Evolutionary conservation across 2,888 invertebrate species (phyloP).

Genomic region (Zhuqinia jingwanae): DNA sequence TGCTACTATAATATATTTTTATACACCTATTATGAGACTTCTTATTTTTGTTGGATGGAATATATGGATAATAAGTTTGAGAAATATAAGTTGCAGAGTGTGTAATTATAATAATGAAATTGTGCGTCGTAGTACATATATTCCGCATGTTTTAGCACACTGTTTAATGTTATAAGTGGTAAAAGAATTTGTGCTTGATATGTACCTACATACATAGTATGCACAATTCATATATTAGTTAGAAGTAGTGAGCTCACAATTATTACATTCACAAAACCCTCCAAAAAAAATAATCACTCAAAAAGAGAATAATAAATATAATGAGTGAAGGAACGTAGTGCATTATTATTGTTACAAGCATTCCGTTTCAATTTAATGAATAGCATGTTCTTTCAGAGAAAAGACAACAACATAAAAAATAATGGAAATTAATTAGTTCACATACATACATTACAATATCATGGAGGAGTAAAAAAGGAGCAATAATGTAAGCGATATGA

Average conservation of each 20-base stretch:
- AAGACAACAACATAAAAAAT: slow-evolving; percentile 59
- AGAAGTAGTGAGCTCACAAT: too few species aligned
- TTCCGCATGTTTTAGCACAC: slow-evolving; percentile 36
- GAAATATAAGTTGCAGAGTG: too few species aligned
- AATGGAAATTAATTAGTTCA: slow-evolving; percentile 68
- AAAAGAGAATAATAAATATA: slow-evolving; percentile 33
- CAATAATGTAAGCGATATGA: too few species aligned
- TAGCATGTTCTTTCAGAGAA: slow-evolving; percentile 55
- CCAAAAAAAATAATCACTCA: slow-evolving; percentile 54
- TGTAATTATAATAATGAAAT: too few species aligned
- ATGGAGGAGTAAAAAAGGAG: too few species aligned
- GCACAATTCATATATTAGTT: too few species aligned
- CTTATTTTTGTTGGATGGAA: too few species aligned
- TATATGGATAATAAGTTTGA: too few species aligned
- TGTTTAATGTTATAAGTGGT: neutral
- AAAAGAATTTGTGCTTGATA: neutral
- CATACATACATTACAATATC: neutral
- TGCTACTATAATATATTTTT: neutral
- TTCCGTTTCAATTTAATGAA: slow-evolving; percentile 66
- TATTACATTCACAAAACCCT: slow-evolving; percentile 6
- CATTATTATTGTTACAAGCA: slow-evolving; percentile 47
- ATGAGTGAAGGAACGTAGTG: slow-evolving; percentile 32
- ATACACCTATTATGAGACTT: too few species aligned
- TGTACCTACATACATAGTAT: too few species aligned
- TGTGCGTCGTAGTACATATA: too few species aligned